Percentiles rank a stretch among this genome's conserved stretches.
phyloP scores from a whole-genome alignment of 1,140 invertebrate species.

The Drosophila sucinea region DNA sequence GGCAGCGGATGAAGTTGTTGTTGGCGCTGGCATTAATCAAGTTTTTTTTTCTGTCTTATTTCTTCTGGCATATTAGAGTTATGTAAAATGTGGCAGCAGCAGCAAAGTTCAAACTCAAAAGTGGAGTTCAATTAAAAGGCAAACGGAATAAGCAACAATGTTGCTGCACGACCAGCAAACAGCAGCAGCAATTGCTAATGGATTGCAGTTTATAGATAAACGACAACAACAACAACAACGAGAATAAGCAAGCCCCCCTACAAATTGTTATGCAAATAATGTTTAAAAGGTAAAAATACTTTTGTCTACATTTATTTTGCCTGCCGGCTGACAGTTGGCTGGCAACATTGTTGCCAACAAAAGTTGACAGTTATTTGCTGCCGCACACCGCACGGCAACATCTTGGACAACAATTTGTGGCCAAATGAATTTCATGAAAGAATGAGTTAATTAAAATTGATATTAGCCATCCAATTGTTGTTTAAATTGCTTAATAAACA shows the following conservation, averaged over 20 bases:
- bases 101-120: constrained; percentile 43
- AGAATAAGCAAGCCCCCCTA: constrained; percentile 25
- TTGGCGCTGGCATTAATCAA: constrained; percentile 57
- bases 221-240: constrained; percentile 13
- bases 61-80: constrained; percentile 27
- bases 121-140: constrained; percentile 62
- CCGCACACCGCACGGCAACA: not conserved
- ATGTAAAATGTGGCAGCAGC: constrained; percentile 57
- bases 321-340: constrained; percentile 3
- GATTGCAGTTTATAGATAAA: constrained; percentile 39
- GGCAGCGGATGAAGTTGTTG: constrained; percentile 59
- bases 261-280: constrained; percentile 61
- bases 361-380: constrained; percentile 12
- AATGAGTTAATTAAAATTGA: constrained; percentile 1
- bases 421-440: not conserved
- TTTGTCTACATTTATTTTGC: constrained; percentile 3
- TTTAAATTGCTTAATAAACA: not conserved
- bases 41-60: constrained; percentile 29
- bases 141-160: constrained; percentile 38
- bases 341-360: constrained; percentile 18
- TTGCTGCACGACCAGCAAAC: constrained; percentile 35
- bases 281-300: constrained; percentile 22
- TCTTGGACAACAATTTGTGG: not conserved
- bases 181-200: constrained; percentile 35
- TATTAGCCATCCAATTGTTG: not conserved